Percentiles rank a stretch among this genome's conserved stretches.
phyloP scores from a whole-genome alignment of 2,888 invertebrate genomes.

The Cremastinae sp. region DNA sequence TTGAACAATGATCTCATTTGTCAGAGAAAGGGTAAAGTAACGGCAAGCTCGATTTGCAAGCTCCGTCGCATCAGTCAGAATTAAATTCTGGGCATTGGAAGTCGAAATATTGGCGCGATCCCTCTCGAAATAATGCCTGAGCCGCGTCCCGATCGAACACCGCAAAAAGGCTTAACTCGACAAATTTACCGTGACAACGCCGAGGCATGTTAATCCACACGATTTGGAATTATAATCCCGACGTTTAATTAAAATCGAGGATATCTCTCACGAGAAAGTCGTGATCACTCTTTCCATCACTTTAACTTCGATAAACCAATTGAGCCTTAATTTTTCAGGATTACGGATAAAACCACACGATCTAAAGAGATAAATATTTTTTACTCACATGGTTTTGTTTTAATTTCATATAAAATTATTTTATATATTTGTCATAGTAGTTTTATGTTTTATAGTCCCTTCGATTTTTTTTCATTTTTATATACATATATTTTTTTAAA shows the following conservation, averaged over 20 bases:
- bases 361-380: too few species aligned
- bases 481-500: too few species aligned
- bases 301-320: constrained; percentile 28
- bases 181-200: constrained; percentile 57
- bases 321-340: constrained; percentile 42
- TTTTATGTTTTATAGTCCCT: too few species aligned
- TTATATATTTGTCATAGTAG: too few species aligned
- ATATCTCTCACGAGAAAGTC: constrained; percentile 20
- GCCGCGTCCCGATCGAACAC: constrained; percentile 46
- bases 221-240: constrained; percentile 58
- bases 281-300: background rate
- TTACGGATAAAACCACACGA: constrained; percentile 14
- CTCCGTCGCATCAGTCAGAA: constrained; percentile 56
- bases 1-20: constrained; percentile 31
- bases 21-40: constrained; percentile 34
- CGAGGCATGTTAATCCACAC: constrained; percentile 50
- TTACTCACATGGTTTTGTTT: constrained; percentile 36
- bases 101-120: constrained; percentile 15
- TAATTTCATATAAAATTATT: too few species aligned
- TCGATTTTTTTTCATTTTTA: too few species aligned
- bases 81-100: constrained; percentile 42
- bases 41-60: constrained; percentile 32
- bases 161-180: constrained; percentile 60
- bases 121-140: constrained; percentile 42
- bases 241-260: constrained; percentile 57